phyloP scores from a whole-genome alignment of 1,140 invertebrate genomes.

The Heliconius hewitsoni region DNA sequence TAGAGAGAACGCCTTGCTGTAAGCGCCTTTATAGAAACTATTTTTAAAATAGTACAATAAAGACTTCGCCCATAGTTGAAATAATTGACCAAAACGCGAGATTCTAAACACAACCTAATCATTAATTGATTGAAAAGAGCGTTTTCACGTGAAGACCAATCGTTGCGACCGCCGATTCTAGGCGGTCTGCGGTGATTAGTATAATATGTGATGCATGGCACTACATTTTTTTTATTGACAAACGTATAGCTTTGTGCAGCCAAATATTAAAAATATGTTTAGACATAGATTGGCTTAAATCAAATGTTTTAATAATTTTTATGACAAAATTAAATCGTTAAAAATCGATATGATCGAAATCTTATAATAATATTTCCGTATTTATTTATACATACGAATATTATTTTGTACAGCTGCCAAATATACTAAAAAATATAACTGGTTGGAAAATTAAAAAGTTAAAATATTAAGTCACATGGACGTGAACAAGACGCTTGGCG shows the following conservation, averaged over 20 bases:
- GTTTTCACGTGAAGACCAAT: slow-evolving; percentile 22
- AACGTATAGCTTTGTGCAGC: slow-evolving; percentile 34
- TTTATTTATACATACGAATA: neutral
- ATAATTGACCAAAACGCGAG: slow-evolving; percentile 35
- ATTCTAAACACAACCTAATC: slow-evolving; percentile 51
- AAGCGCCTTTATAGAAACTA: slow-evolving; percentile 61
- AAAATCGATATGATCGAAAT: neutral
- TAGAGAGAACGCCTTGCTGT: slow-evolving; percentile 38
- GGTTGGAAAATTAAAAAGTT: neutral
- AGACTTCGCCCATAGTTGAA: slow-evolving; percentile 50
- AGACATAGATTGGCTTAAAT: neutral
- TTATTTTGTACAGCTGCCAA: slow-evolving; percentile 1
- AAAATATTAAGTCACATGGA: neutral
- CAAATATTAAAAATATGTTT: neutral
- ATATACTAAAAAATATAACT: neutral
- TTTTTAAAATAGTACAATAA: slow-evolving; percentile 76
- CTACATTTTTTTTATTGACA: slow-evolving; percentile 46
- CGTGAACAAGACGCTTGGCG: neutral
- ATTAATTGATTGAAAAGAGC: slow-evolving; percentile 20
- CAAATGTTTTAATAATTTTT: neutral
- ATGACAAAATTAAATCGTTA: neutral
- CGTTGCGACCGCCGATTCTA: neutral
- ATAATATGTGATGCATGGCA: slow-evolving; percentile 57
- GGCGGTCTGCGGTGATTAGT: neutral
- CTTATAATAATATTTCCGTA: neutral